Evolutionary conservation across 1,140 invertebrate genomes (phyloP).

Genomic region (Cyclargus thomasi): DNA sequence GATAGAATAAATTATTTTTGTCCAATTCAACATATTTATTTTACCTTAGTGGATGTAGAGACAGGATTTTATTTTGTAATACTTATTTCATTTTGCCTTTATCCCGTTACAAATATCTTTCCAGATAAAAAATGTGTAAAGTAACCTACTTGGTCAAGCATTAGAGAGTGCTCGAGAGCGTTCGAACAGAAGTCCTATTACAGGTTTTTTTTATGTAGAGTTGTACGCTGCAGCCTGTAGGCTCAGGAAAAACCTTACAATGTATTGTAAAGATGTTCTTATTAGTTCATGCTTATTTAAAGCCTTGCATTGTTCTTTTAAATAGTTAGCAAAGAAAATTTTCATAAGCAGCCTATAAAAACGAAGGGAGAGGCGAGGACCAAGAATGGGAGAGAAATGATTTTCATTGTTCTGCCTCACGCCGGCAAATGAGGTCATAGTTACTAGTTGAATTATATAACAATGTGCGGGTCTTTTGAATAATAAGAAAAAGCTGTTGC

Average conservation of each 20-base stretch:
- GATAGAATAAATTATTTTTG: neutral
- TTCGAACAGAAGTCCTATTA: no score
- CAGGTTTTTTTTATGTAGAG: no score
- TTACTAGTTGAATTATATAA: conserved; percentile 23
- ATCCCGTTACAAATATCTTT: no score
- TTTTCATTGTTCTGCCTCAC: conserved; percentile 19
- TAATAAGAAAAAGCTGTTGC: conserved; percentile 16
- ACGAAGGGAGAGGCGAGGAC: neutral
- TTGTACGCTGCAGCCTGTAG: no score
- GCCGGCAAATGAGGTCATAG: conserved; percentile 20
- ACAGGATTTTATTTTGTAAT: neutral
- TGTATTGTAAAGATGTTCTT: neutral
- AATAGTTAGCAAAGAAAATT: neutral
- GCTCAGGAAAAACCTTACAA: no score
- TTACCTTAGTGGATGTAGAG: neutral
- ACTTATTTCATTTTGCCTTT: neutral
- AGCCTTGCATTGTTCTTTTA: neutral
- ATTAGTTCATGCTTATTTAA: neutral
- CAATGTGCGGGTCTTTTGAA: conserved; percentile 19
- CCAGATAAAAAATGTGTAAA: no score
- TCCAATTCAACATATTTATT: no score
- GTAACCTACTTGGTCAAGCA: no score
- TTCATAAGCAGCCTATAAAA: conserved; percentile 1
- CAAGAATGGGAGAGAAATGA: conserved; percentile 18
- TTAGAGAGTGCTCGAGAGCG: no score